Evolutionary conservation across 1,140 invertebrate genomes (phyloP), one percentile per base, ranked within the genome.

Genomic region (Bombus terrestris): DNA sequence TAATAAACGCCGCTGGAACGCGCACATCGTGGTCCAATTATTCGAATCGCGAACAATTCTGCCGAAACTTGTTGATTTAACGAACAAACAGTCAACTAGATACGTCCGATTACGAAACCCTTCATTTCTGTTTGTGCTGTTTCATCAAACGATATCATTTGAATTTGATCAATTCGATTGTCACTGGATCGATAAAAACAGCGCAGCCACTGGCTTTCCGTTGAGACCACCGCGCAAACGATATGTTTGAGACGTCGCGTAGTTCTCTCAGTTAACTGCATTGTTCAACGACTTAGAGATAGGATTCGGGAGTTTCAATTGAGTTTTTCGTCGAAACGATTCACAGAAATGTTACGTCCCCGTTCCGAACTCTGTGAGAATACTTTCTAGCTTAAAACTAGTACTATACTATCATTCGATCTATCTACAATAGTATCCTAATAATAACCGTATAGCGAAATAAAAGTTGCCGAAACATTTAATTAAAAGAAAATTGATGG

Each of bases 11-110:
- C 53, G 75, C 53, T 62, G 28, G 5, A 64, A 59, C 78, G 72
- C 57, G 25, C 47, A 41, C 57, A 39, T 47, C 75, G 69, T 79
- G 64, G 76, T 71, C 81, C 87, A 87, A 90, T 90, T 89, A 84
- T 81, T 87, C 82, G 59, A 81, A 59, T 87, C 68, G 73, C 77
- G 85, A 81, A 81, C 85, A 84, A 90, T 90, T 80, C 53, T 78
- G 68, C 35, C 75, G 81, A 87, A 81, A 90, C 72, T 84, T 84
- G 88, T 89, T 90, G 85, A 87, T 89, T 90, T 87, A 89, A 90
- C 81, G 77, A 89, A 88, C 88, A 80, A 81, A 84, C 53, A 79
- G 78, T 81, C 77, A 80, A 64, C 18, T 66, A 64, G 32, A 81
- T 47, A 64, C 32, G 64, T 72, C n/a, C 43, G n/a, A 47, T 59